Percentiles rank a stretch among this genome's conserved stretches.
Conservation (phyloP, 1,140 invertebrate genomes). For the Aphidius gifuensis region DNA sequence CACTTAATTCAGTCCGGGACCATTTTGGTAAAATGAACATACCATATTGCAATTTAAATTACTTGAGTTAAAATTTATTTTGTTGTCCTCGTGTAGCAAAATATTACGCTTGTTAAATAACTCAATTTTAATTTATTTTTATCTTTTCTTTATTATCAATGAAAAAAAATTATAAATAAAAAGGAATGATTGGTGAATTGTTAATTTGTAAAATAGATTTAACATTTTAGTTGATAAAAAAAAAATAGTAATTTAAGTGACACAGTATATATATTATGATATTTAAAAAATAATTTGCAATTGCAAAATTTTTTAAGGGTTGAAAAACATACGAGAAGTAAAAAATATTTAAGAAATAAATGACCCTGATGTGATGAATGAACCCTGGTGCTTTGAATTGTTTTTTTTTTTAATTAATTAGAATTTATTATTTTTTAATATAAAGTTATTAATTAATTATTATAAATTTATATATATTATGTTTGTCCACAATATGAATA, state of each 20-base stretch:
- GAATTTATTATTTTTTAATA: slow-evolving; percentile 25
- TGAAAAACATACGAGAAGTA: too few species aligned
- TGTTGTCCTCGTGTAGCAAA: too few species aligned
- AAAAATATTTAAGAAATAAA: too few species aligned
- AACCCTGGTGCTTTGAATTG: slow-evolving; percentile 44
- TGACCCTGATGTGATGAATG: slow-evolving; percentile 47
- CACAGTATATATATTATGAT: slow-evolving; percentile 6
- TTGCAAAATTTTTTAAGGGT: too few species aligned
- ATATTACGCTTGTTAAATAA: too few species aligned
- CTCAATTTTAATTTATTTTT: too few species aligned
- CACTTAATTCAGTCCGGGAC: slow-evolving; percentile 17
- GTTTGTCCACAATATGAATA: too few species aligned
- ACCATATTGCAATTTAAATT: slow-evolving; percentile 9
- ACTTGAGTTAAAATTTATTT: slow-evolving; percentile 2
- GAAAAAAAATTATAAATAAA: background rate
- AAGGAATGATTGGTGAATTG: background rate
- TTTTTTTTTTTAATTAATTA: slow-evolving; percentile 41
- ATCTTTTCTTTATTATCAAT: too few species aligned
- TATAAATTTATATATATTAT: slow-evolving; percentile 7
- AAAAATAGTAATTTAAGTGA: slow-evolving; percentile 25
- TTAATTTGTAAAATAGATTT: slow-evolving; percentile 8
- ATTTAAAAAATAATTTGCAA: too few species aligned
- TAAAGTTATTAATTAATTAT: slow-evolving; percentile 14
- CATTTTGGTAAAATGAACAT: slow-evolving; percentile 10
- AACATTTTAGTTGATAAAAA: background rate